Percentiles rank a stretch among this genome's conserved stretches.
These are phyloP conservation scores for Psittacula cyanocephala DNA, from an alignment of 2,113 vertebrate species.

Conservation along the genomic window DNA sequence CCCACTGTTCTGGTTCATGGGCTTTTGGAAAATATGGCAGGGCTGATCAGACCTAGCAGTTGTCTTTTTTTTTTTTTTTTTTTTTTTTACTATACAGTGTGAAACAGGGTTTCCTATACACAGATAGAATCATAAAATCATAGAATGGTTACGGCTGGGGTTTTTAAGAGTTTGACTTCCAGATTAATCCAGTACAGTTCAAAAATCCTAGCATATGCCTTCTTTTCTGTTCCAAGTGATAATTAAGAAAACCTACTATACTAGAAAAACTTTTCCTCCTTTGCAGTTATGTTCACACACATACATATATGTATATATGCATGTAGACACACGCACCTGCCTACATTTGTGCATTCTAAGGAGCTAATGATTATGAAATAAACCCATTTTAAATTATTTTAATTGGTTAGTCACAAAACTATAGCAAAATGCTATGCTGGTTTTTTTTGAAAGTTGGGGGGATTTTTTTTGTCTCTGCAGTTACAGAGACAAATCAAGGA, in stretches of 20 bases:
- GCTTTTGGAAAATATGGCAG: constrained; percentile 78
- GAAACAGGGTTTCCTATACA: neutral
- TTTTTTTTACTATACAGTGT: neutral
- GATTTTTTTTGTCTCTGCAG: neutral
- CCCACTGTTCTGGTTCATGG: constrained; percentile 83
- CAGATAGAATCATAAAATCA: neutral
- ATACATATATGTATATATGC: accelerated
- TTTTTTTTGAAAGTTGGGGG: neutral
- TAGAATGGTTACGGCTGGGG: neutral
- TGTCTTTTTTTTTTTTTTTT: neutral
- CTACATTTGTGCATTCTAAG: neutral
- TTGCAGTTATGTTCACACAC: neutral
- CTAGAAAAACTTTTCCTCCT: neutral
- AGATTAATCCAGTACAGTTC: neutral
- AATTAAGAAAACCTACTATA: neutral
- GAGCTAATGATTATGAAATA: neutral
- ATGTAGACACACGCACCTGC: neutral
- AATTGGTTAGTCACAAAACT: neutral
- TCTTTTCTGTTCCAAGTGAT: neutral
- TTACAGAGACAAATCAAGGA: neutral
- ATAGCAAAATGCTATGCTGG: neutral
- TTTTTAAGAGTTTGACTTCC: neutral
- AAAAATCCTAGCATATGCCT: neutral
- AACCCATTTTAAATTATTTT: neutral
- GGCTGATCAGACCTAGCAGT: constrained; percentile 72